A percentile compares a stretch with the other conserved stretches of the same genome.
Evolutionary conservation across 2,888 invertebrate species (phyloP).

Genomic region (Zaprionus lineosus): DNA sequence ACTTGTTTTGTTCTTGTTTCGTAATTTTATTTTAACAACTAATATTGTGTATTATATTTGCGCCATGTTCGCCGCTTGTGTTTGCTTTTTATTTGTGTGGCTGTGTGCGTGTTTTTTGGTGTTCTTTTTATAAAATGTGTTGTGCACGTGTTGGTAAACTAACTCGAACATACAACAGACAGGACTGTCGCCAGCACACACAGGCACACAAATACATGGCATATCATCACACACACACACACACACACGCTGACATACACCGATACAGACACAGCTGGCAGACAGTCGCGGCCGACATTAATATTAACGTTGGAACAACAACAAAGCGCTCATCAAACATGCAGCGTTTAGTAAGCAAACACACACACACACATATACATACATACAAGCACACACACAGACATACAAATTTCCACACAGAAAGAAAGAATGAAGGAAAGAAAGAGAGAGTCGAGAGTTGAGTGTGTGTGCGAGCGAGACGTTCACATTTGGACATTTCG

Average conservation of each 20-base stretch:
- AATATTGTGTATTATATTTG: constrained; percentile 60
- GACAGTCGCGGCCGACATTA: constrained; percentile 67
- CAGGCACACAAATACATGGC: constrained; percentile 10
- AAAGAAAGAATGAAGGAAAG: neutral
- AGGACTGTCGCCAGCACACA: constrained; percentile 22
- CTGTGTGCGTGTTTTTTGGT: constrained; percentile 12
- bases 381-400: too few species aligned
- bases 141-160: constrained; percentile 73
- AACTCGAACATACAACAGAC: constrained; percentile 33
- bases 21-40: constrained; percentile 67
- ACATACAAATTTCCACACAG: constrained; percentile 15
- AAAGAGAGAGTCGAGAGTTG: neutral
- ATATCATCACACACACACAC: constrained; percentile 12
- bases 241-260: constrained; percentile 5
- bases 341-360: constrained; percentile 57
- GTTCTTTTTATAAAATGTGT: constrained; percentile 63
- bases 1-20: constrained; percentile 35
- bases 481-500: constrained; percentile 42
- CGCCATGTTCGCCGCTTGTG: constrained; percentile 50
- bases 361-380: constrained; percentile 28
- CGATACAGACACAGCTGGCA: constrained; percentile 40
- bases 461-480: constrained; percentile 37
- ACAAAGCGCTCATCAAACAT: constrained; percentile 70
- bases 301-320: constrained; percentile 65
- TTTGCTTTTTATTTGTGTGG: constrained; percentile 5